These are phyloP conservation scores for Syncerus caffer DNA, from an alignment of 2,797 vertebrate species.

Conservation along the genomic window DNA sequence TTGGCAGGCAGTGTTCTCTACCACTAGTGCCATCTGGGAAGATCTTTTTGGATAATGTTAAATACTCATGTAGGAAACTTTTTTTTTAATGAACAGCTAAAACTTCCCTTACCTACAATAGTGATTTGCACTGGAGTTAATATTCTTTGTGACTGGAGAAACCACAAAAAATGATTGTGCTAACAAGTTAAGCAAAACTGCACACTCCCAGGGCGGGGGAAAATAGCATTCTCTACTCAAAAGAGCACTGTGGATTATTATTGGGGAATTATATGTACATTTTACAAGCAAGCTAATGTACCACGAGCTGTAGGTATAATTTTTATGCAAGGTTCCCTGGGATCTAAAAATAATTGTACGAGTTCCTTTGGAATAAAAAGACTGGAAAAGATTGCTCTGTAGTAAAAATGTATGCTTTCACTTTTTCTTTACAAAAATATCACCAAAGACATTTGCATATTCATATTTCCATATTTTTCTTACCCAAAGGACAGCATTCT, in stretches of 20 bases:
- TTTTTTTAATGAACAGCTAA: not conserved
- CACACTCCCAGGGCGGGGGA: accelerated
- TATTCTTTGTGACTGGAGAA: not conserved
- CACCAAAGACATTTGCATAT: not conserved
- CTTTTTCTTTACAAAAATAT: constrained; percentile 18
- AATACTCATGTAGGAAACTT: not conserved
- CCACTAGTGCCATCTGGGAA: not conserved
- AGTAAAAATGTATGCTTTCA: not conserved
- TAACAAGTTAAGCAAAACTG: not conserved
- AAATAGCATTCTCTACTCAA: not conserved
- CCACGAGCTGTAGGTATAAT: not conserved
- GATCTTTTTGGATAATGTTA: not conserved
- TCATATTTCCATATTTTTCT: not conserved
- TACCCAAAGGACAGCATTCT: not conserved
- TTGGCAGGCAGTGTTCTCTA: not conserved
- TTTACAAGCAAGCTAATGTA: not conserved
- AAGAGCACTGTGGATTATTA: not conserved
- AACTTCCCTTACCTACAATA: not conserved
- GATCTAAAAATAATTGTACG: not conserved
- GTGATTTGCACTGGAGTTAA: not conserved
- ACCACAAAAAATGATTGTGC: not conserved
- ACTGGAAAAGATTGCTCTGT: not conserved
- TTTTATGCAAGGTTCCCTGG: not conserved
- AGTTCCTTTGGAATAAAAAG: not conserved
- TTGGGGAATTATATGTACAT: not conserved